These are phyloP conservation scores for Hyposmocoma kahamanoa DNA, from an alignment of 1,140 invertebrate species.

Conservation along the genomic window DNA sequence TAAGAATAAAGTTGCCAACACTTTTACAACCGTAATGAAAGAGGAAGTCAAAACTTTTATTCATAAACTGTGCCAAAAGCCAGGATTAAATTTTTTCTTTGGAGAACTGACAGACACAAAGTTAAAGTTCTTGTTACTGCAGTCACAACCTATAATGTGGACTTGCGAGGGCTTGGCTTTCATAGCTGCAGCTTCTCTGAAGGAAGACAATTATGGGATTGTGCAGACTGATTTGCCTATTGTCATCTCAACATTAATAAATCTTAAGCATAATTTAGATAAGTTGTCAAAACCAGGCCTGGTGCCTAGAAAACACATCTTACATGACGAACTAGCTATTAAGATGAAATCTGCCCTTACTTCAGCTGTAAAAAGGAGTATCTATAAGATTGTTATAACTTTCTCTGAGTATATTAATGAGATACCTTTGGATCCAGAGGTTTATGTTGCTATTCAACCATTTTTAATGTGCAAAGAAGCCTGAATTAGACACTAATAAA, in stretches of 20 bases:
- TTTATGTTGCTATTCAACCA: constrained; percentile 65
- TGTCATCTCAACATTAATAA: constrained; percentile 79
- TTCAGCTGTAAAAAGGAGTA: constrained; percentile 79
- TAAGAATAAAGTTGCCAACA: constrained; percentile 47
- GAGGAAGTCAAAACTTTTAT: constrained; percentile 47
- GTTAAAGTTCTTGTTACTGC: constrained; percentile 76
- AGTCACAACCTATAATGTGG: constrained; percentile 82
- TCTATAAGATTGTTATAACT: constrained; percentile 82
- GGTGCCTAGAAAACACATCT: constrained; percentile 75
- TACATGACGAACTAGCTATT: constrained; percentile 75
- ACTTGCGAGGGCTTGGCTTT: constrained; percentile 80
- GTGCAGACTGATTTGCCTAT: constrained; percentile 83
- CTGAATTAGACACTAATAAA: constrained; percentile 19
- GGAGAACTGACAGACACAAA: constrained; percentile 80
- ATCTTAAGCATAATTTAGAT: constrained; percentile 80
- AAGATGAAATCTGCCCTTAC: constrained; percentile 77
- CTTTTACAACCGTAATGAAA: constrained; percentile 48
- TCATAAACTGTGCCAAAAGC: constrained; percentile 69
- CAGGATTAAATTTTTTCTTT: constrained; percentile 81
- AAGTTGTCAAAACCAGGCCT: constrained; percentile 80
- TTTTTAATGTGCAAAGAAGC: constrained; percentile 71
- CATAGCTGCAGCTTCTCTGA: constrained; percentile 79
- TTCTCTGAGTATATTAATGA: constrained; percentile 82
- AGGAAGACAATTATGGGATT: constrained; percentile 85
- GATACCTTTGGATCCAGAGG: constrained; percentile 74